These are phyloP conservation scores for Drosophila murphyi DNA, from an alignment of 1,140 invertebrate genomes.

Conservation along the genomic window DNA sequence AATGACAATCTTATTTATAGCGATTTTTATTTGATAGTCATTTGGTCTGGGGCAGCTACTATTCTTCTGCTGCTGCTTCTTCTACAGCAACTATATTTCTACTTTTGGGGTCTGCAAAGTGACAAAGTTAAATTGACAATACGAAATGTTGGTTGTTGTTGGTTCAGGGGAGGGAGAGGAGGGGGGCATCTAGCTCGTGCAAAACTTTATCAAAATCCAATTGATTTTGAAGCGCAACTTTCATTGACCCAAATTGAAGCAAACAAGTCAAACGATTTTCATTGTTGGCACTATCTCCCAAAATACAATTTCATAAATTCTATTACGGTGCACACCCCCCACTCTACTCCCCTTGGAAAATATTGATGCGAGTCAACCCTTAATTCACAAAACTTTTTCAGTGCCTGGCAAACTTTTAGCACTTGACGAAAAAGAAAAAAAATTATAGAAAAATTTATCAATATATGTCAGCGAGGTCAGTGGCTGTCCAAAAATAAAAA, in stretches of 20 bases:
- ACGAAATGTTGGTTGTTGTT: neutral
- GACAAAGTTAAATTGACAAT: constrained; percentile 59
- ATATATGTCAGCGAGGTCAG: constrained; percentile 51
- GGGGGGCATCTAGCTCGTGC: constrained; percentile 8
- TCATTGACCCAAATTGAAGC: constrained; percentile 77
- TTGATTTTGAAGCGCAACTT: constrained; percentile 74
- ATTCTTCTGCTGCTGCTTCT: neutral
- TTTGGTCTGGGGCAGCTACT: constrained; percentile 28
- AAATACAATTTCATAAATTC: constrained; percentile 80
- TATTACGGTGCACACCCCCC: constrained; percentile 42
- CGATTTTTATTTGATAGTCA: constrained; percentile 68
- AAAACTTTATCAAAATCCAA: constrained; percentile 77
- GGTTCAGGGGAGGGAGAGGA: neutral
- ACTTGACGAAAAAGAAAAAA: constrained; percentile 49
- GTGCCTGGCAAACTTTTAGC: constrained; percentile 47
- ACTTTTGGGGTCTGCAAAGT: constrained; percentile 39
- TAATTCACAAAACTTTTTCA: constrained; percentile 54
- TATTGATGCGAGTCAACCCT: constrained; percentile 14
- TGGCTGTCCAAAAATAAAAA: constrained; percentile 14
- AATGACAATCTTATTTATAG: constrained; percentile 63
- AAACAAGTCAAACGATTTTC: constrained; percentile 66
- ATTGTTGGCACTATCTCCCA: constrained; percentile 42
- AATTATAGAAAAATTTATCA: constrained; percentile 49
- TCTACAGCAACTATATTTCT: neutral
- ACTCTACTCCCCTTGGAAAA: neutral